Evolutionary conservation across 2,888 invertebrate species (phyloP).

Genomic region (Leptura quadrifasciata): DNA sequence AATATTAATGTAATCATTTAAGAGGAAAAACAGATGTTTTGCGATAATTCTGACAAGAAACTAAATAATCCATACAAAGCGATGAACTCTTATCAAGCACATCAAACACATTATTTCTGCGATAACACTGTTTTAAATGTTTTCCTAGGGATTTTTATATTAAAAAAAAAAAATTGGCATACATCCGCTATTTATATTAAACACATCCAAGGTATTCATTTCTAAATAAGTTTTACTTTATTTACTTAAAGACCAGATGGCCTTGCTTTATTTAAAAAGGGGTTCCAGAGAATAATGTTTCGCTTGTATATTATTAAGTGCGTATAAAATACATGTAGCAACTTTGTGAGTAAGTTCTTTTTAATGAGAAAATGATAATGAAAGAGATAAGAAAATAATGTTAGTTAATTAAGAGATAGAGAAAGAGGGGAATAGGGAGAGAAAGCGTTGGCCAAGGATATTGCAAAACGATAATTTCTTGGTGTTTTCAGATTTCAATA

Average conservation of each 20-base stretch:
- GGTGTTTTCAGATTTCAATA: too few relatives aligned
- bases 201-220: neutral
- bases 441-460: too few relatives aligned
- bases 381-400: too few relatives aligned
- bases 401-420: too few relatives aligned
- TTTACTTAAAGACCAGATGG: constrained; percentile 27
- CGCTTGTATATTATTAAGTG: neutral
- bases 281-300: neutral
- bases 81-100: neutral
- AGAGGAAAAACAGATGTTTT: neutral
- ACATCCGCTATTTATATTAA: constrained; percentile 10
- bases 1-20: neutral
- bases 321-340: neutral
- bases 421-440: too few relatives aligned
- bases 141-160: neutral
- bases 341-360: neutral
- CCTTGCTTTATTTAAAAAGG: constrained; percentile 22
- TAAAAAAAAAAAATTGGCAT: constrained; percentile 6
- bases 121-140: constrained; percentile 4
- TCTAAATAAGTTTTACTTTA: constrained; percentile 11
- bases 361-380: neutral
- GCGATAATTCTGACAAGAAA: neutral
- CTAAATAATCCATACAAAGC: neutral
- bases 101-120: neutral
- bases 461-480: too few relatives aligned